Percentiles rank a stretch among this genome's conserved stretches.
These are phyloP conservation scores for Suncus etruscus DNA, from an alignment of 2,113 vertebrate genomes.

Conservation along the genomic window DNA sequence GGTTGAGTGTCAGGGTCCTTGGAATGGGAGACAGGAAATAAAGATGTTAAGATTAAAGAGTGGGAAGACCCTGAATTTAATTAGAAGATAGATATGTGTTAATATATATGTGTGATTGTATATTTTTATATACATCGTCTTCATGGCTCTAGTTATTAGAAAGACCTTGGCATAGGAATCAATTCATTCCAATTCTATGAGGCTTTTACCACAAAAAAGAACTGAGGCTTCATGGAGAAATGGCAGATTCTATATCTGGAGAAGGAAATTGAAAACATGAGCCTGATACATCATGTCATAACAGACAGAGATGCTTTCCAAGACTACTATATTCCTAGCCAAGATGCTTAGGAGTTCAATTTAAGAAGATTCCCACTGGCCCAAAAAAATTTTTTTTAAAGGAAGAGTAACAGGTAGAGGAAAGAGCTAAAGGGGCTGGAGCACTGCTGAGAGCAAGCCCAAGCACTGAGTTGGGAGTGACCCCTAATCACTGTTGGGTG, in stretches of 20 bases:
- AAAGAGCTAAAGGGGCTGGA: too few species aligned
- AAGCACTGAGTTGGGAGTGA: too few species aligned
- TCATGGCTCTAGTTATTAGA: not conserved
- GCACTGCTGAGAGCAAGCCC: too few species aligned
- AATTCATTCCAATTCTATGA: not conserved
- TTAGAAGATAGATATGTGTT: not conserved
- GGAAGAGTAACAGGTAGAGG: too few species aligned
- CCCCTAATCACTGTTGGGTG: too few species aligned
- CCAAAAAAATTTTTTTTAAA: not conserved
- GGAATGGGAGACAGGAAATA: not conserved
- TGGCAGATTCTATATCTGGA: not conserved
- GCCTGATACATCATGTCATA: not conserved
- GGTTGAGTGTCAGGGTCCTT: not conserved
- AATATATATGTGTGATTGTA: not conserved
- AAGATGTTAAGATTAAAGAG: not conserved
- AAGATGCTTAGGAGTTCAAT: not conserved
- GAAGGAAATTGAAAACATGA: slow-evolving; percentile 20
- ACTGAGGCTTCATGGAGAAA: not conserved
- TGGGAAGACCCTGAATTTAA: not conserved
- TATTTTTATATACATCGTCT: not conserved
- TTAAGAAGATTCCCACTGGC: not conserved
- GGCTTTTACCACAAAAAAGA: not conserved
- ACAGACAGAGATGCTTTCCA: too few species aligned
- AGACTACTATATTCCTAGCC: not conserved
- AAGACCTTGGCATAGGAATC: not conserved